phyloP scores from a whole-genome alignment of 2,113 vertebrate genomes.

The Paratilapia polleni region DNA sequence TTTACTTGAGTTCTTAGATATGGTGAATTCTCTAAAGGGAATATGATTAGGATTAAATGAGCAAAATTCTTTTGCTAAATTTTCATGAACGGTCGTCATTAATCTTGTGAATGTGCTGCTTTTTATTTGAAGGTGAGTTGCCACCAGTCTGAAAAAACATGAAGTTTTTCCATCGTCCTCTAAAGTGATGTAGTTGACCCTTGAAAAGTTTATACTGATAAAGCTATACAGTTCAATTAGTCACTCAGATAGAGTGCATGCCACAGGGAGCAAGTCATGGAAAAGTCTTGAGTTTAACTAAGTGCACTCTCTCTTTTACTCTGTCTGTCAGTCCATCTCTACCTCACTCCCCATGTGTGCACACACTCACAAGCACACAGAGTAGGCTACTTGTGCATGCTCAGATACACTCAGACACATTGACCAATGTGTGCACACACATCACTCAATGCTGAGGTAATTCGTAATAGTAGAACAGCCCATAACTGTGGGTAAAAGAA shows the following conservation, averaged over 20 bases:
- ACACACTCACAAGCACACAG: conserved; percentile 21
- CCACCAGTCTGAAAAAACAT: conserved; percentile 30
- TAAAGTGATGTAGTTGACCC: conserved; percentile 75
- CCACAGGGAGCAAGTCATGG: conserved; percentile 80
- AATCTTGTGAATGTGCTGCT: conserved; percentile 46
- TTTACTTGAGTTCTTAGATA: conserved; percentile 22
- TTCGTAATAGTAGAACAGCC: conserved; percentile 67
- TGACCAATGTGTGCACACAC: conserved; percentile 45
- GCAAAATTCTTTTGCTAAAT: conserved; percentile 42
- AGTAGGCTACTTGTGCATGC: conserved; percentile 33
- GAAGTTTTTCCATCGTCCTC: conserved; percentile 57
- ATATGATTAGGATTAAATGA: conserved; percentile 45
- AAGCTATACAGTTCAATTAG: conserved; percentile 71
- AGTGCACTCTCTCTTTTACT: conserved; percentile 69
- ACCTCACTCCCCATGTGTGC: conserved; percentile 37
- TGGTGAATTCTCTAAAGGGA: conserved; percentile 33
- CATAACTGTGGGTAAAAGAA: conserved; percentile 68
- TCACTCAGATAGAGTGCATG: conserved; percentile 80
- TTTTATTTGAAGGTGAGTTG: conserved; percentile 52
- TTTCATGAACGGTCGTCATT: conserved; percentile 44
- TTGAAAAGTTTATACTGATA: conserved; percentile 75
- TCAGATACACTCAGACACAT: conserved; percentile 56
- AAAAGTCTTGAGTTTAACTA: conserved; percentile 79
- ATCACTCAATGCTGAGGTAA: conserved; percentile 78
- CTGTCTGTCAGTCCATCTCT: conserved; percentile 66